Evolutionary conservation across 2,888 invertebrate species (phyloP).

Genomic region (Saturnia japonica): DNA sequence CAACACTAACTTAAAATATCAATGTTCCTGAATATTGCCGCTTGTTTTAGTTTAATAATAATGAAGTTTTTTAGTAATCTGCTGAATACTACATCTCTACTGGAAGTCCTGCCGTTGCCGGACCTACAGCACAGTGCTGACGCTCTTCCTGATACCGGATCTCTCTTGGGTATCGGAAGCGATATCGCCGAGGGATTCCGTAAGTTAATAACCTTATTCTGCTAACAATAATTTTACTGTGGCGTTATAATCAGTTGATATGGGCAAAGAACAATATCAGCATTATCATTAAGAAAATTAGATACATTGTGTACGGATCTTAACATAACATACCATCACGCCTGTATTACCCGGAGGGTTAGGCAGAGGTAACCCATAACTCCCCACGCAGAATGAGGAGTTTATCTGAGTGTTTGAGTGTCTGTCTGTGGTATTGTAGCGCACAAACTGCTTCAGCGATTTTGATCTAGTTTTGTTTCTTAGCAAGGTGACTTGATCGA

Average conservation of each 20-base stretch:
- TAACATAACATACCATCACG: no score
- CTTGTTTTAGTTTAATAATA: not conserved
- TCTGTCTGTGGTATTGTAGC: no score
- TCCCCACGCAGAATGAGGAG: no score
- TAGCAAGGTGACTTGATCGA: no score
- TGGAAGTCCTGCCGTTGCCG: not conserved
- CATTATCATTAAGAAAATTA: no score
- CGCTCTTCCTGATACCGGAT: not conserved
- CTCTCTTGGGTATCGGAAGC: not conserved
- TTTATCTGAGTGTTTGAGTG: no score
- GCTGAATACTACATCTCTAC: not conserved
- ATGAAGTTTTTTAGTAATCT: not conserved
- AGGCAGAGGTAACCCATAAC: no score
- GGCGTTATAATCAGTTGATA: not conserved
- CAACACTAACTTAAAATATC: not conserved
- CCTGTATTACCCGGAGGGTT: no score
- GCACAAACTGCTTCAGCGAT: no score
- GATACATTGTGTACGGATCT: no score
- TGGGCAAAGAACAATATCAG: not conserved
- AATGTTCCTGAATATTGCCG: no score
- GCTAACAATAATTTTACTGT: not conserved
- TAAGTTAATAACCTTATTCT: not conserved
- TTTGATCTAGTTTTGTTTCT: no score
- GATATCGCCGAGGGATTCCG: not conserved
- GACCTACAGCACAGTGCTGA: not conserved